These are phyloP conservation scores for Drosophila picticornis DNA, from an alignment of 2,888 invertebrate genomes.

Conservation along the genomic window DNA sequence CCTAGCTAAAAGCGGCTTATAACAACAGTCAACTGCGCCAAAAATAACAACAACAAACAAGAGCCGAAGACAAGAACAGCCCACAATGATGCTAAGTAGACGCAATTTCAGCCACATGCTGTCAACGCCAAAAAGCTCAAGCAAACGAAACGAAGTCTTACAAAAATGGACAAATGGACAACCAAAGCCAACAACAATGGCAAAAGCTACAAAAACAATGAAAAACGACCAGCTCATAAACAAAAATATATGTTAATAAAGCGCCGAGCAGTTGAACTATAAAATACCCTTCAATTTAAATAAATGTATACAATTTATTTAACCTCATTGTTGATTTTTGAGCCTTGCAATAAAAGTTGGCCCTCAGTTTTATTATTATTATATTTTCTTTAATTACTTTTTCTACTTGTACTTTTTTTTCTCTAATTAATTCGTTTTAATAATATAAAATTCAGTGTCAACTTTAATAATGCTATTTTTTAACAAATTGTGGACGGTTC, in stretches of 20 bases:
- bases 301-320: background rate
- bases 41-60: slow-evolving; percentile 45
- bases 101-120: slow-evolving; percentile 76
- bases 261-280: background rate
- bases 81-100: slow-evolving; percentile 71
- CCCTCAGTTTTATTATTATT: background rate
- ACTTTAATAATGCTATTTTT: background rate
- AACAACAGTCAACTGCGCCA: slow-evolving; percentile 64
- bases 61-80: slow-evolving; percentile 14
- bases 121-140: slow-evolving; percentile 59
- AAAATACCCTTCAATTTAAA: slow-evolving; percentile 6
- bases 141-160: slow-evolving; percentile 41
- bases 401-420: background rate
- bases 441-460: too few species aligned
- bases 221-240: slow-evolving; percentile 48
- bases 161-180: slow-evolving; percentile 42
- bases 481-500: background rate
- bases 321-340: background rate
- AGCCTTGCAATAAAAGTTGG: background rate
- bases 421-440: background rate
- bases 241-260: slow-evolving; percentile 45
- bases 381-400: background rate
- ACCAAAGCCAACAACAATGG: slow-evolving; percentile 23
- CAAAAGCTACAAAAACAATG: slow-evolving; percentile 19
- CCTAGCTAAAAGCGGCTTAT: slow-evolving; percentile 71